phyloP scores from a whole-genome alignment of 64 coral and sea anemone species.

The Anthopleura sola region DNA sequence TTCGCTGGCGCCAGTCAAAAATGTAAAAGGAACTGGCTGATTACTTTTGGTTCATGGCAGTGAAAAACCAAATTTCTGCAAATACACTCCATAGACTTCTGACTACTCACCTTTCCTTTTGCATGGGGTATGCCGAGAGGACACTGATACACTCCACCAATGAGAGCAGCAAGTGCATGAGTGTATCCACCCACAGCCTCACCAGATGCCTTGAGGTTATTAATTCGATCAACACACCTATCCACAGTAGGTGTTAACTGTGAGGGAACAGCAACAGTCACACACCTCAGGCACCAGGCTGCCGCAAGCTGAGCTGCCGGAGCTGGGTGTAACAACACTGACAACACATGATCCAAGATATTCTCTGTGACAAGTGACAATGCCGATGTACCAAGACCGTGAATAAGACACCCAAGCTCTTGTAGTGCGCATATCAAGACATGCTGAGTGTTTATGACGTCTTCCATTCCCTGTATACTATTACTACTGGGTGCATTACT shows the following conservation, averaged over 20 bases:
- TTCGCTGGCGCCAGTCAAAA: too few species aligned
- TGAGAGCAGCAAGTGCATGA: constrained; percentile 77
- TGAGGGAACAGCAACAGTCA: constrained; percentile 80
- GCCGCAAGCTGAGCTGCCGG: constrained; percentile 86
- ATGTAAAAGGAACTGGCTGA: too few species aligned
- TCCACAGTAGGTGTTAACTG: constrained; percentile 91
- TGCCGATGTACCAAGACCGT: constrained; percentile 83
- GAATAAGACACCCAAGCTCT: constrained; percentile 87
- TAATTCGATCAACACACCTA: constrained; percentile 82
- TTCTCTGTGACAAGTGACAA: constrained; percentile 81
- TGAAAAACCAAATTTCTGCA: too few species aligned
- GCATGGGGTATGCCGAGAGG: constrained; percentile 94
- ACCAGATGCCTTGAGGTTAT: constrained; percentile 63
- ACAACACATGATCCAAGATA: constrained; percentile 80
- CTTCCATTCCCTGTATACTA: constrained; percentile 66
- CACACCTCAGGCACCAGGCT: constrained; percentile 86
- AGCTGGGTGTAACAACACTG: constrained; percentile 89
- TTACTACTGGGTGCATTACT: constrained; percentile 22
- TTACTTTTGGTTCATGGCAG: too few species aligned
- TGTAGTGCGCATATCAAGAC: constrained; percentile 93
- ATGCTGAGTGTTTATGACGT: constrained; percentile 90
- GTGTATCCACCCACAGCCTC: constrained; percentile 95
- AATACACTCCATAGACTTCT: neutral
- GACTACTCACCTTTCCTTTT: constrained; percentile 76
- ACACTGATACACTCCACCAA: constrained; percentile 87